Evolutionary conservation across 1,140 invertebrate genomes (phyloP).

Genomic region (Bradysia coprophila): DNA sequence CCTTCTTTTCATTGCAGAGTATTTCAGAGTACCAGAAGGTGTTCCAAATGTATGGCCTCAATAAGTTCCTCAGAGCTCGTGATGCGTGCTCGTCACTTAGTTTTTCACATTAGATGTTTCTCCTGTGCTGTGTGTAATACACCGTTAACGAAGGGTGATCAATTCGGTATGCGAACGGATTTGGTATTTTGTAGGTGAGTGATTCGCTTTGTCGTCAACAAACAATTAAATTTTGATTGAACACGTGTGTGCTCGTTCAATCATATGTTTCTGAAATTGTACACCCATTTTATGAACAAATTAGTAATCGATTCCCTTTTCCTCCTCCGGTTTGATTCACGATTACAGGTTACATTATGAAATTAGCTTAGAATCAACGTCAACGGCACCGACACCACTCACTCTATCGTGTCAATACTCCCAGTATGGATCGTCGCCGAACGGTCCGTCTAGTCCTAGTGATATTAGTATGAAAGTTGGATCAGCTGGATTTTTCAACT

Average conservation of each 20-base stretch:
- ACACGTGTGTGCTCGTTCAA: too few relatives aligned
- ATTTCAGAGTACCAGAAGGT: conserved; percentile 66
- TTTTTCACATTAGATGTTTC: conserved; percentile 92
- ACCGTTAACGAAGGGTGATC: conserved; percentile 72
- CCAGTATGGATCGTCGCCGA: conserved; percentile 21
- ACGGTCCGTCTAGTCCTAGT: conserved; percentile 23
- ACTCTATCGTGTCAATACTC: conserved; percentile 36
- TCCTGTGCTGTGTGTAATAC: conserved; percentile 80
- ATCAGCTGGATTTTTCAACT: conserved; percentile 20
- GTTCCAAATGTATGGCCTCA: conserved; percentile 73
- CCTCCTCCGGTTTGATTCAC: too few relatives aligned
- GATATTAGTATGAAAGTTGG: conserved; percentile 14
- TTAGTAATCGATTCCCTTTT: too few relatives aligned
- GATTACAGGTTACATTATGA: conserved; percentile 56
- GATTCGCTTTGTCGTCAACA: not conserved
- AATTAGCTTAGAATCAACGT: conserved; percentile 37
- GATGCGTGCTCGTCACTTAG: conserved; percentile 81
- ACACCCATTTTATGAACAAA: too few relatives aligned
- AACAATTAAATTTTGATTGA: too few relatives aligned
- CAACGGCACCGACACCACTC: conserved; percentile 37
- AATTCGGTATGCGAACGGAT: conserved; percentile 78
- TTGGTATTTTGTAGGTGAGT: conserved; percentile 52
- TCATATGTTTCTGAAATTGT: too few relatives aligned
- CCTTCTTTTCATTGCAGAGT: conserved; percentile 35
- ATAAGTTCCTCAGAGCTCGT: conserved; percentile 87